phyloP scores from a whole-genome alignment of 1,140 invertebrate genomes.

The Anoplophora glabripennis region DNA sequence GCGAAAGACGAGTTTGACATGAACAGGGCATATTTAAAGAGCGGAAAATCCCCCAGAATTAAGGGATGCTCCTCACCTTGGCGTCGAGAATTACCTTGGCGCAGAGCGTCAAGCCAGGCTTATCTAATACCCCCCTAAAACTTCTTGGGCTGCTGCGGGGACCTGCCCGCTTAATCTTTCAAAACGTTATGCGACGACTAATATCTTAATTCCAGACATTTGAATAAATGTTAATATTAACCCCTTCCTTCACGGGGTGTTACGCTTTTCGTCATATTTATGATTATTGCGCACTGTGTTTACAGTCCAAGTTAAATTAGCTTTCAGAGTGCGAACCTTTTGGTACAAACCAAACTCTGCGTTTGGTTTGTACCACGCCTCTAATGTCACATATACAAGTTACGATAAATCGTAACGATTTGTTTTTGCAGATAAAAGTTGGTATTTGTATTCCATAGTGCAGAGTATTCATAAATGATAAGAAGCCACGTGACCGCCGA shows the following conservation, averaged over 20 bases:
- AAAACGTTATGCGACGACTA: constrained; percentile 29
- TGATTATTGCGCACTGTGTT: constrained; percentile 20
- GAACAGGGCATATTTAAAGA: not conserved
- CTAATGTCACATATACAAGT: too few species aligned
- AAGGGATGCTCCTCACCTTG: constrained; percentile 16
- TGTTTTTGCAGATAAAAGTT: too few species aligned
- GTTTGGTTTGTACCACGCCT: too few species aligned
- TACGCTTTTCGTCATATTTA: constrained; percentile 31
- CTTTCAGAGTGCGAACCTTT: not conserved
- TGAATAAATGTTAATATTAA: constrained; percentile 43
- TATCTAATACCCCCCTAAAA: constrained; percentile 36
- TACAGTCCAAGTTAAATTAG: constrained; percentile 9
- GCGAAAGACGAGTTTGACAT: too few species aligned
- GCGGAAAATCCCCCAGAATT: constrained; percentile 8
- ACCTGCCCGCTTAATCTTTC: constrained; percentile 33
- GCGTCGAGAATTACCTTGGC: constrained; percentile 24
- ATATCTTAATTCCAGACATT: constrained; percentile 42
- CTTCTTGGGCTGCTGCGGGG: constrained; percentile 9
- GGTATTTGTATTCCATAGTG: too few species aligned
- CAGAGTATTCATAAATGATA: too few species aligned
- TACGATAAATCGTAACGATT: too few species aligned
- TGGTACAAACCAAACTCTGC: too few species aligned
- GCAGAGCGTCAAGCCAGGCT: constrained; percentile 34
- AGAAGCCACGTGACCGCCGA: too few species aligned
- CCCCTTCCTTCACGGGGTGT: constrained; percentile 20